Base-by-base conservation (phyloP, 1,140 invertebrate genomes). In the Bilobella aurantiaca region DNA sequence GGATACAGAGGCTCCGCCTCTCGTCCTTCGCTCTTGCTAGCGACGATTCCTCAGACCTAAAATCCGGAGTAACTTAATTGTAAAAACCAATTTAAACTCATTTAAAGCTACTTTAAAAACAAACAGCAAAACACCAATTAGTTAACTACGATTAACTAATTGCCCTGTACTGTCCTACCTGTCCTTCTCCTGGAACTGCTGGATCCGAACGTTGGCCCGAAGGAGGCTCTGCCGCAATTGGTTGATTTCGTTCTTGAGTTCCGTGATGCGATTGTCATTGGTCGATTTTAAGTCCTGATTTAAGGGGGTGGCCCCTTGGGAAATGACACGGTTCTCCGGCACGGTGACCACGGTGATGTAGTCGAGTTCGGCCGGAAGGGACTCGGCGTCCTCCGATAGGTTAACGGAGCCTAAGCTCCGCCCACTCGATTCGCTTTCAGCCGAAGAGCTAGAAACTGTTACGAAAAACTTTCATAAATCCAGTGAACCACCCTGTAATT, bases 1-100 rank as follows among this genome's bases (percentile, higher is more conserved):
- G 84, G 46, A 93, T 84, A 65, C 93, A 77, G 34, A 58, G 49
- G 25, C n/a, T n/a, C n/a, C n/a, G 34, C 18, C 34, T 42, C 18
- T 42, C 8, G 34, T 42, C 18, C 34, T 42, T 42, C 34, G n/a
- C n/a, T n/a, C n/a, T n/a, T n/a, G n/a, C n/a, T n/a, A n/a, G n/a
- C n/a, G n/a, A n/a, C n/a, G n/a, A n/a, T n/a, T n/a, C n/a, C n/a
- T n/a, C n/a, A n/a, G n/a, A n/a, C n/a, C n/a, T n/a, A n/a, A n/a
- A n/a, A n/a, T n/a, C n/a, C n/a, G n/a, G n/a, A n/a, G n/a, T n/a
- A n/a, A n/a, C n/a, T n/a, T n/a, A n/a, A n/a, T n/a, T n/a, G n/a
- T n/a, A n/a, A n/a, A n/a, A n/a, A n/a, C n/a, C n/a, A n/a, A n/a
- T n/a, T n/a, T n/a, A n/a, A n/a, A n/a, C n/a, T n/a, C n/a, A n/a